Evolutionary conservation across 2,888 invertebrate genomes (phyloP), one percentile per base, ranked within the genome.

Genomic region (Xylota segnis): DNA sequence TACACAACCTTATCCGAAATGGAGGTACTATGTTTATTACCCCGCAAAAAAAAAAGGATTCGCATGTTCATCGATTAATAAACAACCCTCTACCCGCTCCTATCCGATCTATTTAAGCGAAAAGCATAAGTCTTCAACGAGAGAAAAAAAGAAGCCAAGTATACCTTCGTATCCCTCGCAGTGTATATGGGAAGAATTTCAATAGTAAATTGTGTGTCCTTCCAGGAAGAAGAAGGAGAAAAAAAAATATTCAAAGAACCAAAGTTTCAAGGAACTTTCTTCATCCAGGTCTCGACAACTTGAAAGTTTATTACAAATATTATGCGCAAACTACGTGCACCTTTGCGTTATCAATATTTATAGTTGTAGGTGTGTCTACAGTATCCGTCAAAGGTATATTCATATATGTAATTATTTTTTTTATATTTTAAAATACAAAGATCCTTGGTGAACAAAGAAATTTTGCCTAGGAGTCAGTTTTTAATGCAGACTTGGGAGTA

Each of bases 241-340:
- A n/a, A 34, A 47, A 45, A 56, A 56, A 34, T 56, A 47, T 37
- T 10, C 37, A 75, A 47, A 47, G 37, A 47, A 34, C 12, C 2
- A 56, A 65, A 75, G 34, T 75, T 65, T 65, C 14, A 56, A 65
- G 37, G 27, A 75, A 75, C 56, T 75, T 75, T 56, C 54, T 65
- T 56, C 63, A 56, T 56, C 37, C 56, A 34, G 23, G 65, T 75
- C 54, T 56, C 27, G 27, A 16, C 23, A 65, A 65, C 45, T 34
- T 34, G 45, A 75, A 56, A 75, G 65, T 75, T 75, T 74, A 65
- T 56, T 56, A 65, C 45, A 75, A 75, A 75, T 56, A 65, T 75
- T 75, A 75, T 75, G 63, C 56, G 45, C 47, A 56, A 65, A 65
- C 75, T 75, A 65, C 27, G 56, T 75, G 63, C 63, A 56, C 23